phyloP scores from a whole-genome alignment of 2,888 invertebrate genomes.

The Tiphia femorata region DNA sequence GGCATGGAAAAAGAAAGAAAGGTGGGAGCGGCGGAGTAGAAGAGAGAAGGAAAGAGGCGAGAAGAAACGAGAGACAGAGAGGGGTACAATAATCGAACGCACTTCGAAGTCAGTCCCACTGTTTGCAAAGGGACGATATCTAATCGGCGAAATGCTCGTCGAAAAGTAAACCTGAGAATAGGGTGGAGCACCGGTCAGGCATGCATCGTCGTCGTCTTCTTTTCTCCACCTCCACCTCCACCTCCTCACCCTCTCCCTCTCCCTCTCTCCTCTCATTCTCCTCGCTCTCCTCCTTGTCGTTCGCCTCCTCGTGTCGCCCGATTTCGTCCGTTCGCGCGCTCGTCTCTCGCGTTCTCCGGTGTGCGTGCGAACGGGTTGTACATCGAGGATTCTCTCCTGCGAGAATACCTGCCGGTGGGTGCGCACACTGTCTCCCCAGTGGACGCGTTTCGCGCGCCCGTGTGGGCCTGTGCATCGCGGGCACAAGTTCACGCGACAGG shows the following conservation, averaged over 20 bases:
- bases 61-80: conserved; percentile 8
- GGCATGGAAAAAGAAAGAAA: neutral
- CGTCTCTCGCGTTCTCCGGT: neutral
- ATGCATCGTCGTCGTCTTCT: too few species aligned
- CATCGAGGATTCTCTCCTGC: conserved; percentile 25
- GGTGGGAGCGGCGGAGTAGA: conserved; percentile 1
- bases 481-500: too few species aligned
- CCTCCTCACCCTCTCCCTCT: too few species aligned
- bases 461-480: conserved; percentile 23
- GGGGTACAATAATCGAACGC: conserved; percentile 42
- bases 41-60: conserved; percentile 7
- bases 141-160: conserved; percentile 56
- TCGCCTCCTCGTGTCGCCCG: neutral
- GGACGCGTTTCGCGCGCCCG: conserved; percentile 8
- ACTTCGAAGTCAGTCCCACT: conserved; percentile 25
- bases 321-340: conserved; percentile 14
- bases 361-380: conserved; percentile 28
- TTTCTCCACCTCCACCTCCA: too few species aligned
- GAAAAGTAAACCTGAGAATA: conserved; percentile 53
- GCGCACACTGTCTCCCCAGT: too few species aligned
- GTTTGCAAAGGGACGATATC: conserved; percentile 54
- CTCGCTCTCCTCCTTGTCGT: conserved; percentile 2
- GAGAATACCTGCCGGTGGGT: conserved; percentile 35
- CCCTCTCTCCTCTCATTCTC: conserved; percentile 14
- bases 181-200: conserved; percentile 43